These are phyloP conservation scores for Sinohyriopsis cumingii DNA, from an alignment of 2,888 invertebrate genomes.

Conservation along the genomic window DNA sequence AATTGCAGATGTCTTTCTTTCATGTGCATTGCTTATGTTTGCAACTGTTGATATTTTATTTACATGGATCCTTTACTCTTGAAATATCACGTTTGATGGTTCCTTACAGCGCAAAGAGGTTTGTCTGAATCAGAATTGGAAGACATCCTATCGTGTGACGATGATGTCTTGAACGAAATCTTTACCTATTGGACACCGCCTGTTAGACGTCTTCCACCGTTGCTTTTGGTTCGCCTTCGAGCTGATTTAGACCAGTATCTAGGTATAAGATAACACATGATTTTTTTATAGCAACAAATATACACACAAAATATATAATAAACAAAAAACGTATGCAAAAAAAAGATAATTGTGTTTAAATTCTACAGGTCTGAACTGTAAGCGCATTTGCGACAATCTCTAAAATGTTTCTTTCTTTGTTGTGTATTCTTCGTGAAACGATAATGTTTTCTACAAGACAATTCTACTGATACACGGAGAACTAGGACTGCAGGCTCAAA, in stretches of 20 bases:
- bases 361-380: no score
- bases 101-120: constrained; percentile 46
- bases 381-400: no score
- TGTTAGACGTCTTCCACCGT: constrained; percentile 62
- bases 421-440: no score
- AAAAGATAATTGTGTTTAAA: neutral
- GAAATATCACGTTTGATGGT: neutral
- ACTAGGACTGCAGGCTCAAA: no score
- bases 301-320: neutral
- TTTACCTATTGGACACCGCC: constrained; percentile 66
- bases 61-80: neutral
- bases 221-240: constrained; percentile 61
- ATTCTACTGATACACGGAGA: no score
- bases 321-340: no score
- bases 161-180: constrained; percentile 63
- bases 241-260: constrained; percentile 62
- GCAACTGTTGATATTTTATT: no score
- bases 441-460: no score
- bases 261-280: constrained; percentile 26
- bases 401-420: no score
- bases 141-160: constrained; percentile 62
- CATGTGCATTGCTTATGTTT: no score
- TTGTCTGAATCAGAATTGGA: constrained; percentile 61
- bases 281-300: neutral
- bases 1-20: no score